phyloP scores from a whole-genome alignment of 2,888 invertebrate species.

The Scaptodrosophila latifasciaeformis region DNA sequence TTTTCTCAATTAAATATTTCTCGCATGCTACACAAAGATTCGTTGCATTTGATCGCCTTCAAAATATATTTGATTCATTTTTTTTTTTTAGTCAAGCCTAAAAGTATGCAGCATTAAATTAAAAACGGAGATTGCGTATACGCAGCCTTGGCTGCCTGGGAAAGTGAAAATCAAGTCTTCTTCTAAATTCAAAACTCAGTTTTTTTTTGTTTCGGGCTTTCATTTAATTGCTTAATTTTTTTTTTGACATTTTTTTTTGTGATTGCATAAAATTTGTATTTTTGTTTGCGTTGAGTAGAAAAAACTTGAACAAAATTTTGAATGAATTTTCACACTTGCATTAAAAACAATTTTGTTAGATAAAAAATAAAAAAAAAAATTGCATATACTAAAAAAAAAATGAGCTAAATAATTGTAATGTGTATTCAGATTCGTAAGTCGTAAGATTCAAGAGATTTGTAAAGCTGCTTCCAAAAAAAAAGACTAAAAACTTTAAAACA shows the following conservation, averaged over 20 bases:
- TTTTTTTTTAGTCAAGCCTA: constrained; percentile 32
- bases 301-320: constrained; percentile 3
- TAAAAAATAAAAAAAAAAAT: too few species aligned
- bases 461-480: too few species aligned
- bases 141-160: constrained; percentile 15
- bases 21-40: constrained; percentile 43
- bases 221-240: constrained; percentile 36
- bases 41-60: constrained; percentile 51
- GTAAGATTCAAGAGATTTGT: too few species aligned
- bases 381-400: too few species aligned
- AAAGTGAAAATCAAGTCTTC: background rate
- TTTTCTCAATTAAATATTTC: constrained; percentile 3
- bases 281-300: too few species aligned
- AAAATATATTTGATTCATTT: too few species aligned
- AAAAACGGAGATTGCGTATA: constrained; percentile 25
- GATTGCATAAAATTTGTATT: constrained; percentile 22
- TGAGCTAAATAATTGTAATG: too few species aligned
- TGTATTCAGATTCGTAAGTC: too few species aligned
- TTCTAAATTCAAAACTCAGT: background rate
- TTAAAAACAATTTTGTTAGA: constrained; percentile 3
- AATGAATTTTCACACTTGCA: constrained; percentile 17
- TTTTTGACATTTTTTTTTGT: constrained; percentile 20
- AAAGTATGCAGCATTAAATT: constrained; percentile 49
- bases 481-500: too few species aligned
- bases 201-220: constrained; percentile 47